Percentiles rank a stretch among this genome's conserved stretches.
phyloP scores from a whole-genome alignment of 2,797 vertebrate species.

The Ptychobarbus kaznakovi region DNA sequence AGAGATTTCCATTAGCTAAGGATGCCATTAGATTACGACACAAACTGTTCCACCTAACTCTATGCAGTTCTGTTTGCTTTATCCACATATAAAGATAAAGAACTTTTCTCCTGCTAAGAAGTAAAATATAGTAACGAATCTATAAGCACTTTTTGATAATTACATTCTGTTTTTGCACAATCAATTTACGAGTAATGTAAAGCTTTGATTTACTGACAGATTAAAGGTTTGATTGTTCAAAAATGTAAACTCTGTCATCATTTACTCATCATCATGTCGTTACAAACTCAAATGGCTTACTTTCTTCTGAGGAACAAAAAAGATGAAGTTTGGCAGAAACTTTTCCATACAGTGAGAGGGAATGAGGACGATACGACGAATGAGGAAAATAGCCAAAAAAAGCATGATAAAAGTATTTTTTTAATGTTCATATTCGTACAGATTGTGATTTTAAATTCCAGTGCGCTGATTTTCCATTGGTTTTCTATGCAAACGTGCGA shows the following conservation, averaged over 20 bases:
- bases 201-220: neutral
- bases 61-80: constrained; percentile 22
- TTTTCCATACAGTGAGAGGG: neutral
- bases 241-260: neutral
- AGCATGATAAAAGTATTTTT: neutral
- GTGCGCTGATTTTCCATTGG: neutral
- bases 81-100: constrained; percentile 40
- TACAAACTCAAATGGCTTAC: neutral
- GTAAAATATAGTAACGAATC: constrained; percentile 9
- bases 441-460: neutral
- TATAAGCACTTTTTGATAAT: constrained; percentile 10
- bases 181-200: neutral
- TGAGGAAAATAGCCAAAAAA: neutral
- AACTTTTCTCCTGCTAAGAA: constrained; percentile 11
- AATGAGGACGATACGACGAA: neutral
- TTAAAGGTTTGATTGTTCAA: neutral
- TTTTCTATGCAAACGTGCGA: neutral
- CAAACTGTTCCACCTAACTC: constrained; percentile 48
- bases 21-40: constrained; percentile 45
- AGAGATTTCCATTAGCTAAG: constrained; percentile 51
- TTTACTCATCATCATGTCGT: neutral
- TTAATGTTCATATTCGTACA: neutral
- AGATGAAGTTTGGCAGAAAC: neutral
- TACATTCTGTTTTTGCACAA: neutral
- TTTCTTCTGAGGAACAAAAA: neutral